Conservation (phyloP, 2,113 vertebrate genomes). For the Scortum barcoo region DNA sequence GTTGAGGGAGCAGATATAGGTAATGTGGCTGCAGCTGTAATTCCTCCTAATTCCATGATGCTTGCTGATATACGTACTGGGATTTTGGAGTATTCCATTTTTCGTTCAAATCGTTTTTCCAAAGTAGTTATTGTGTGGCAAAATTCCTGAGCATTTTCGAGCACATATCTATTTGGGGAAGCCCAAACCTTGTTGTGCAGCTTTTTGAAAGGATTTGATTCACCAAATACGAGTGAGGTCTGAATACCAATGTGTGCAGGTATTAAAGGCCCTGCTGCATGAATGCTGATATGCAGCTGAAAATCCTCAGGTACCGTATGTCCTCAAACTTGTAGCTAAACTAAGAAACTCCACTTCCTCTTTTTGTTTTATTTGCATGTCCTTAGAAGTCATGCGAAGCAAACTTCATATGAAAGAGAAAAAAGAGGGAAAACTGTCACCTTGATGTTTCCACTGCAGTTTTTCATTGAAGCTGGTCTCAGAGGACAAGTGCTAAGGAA, state of each 20-base stretch:
- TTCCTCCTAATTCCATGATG: conserved; percentile 1
- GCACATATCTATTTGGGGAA: conserved; percentile 13
- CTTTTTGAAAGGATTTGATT: conserved; percentile 24
- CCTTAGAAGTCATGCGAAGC: conserved; percentile 64
- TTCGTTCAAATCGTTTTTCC: neutral
- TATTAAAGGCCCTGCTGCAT: conserved; percentile 44
- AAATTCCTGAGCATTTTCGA: neutral
- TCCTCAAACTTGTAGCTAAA: conserved; percentile 38
- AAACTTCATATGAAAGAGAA: conserved; percentile 62
- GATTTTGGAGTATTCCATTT: conserved; percentile 3
- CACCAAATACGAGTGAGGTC: conserved; percentile 10
- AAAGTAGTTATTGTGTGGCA: conserved; percentile 15
- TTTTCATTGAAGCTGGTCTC: conserved; percentile 78
- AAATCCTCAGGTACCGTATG: conserved; percentile 25
- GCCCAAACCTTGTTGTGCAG: conserved; percentile 4
- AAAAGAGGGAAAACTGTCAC: conserved; percentile 61
- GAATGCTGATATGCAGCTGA: conserved; percentile 21
- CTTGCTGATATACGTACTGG: neutral
- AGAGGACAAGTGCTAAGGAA: conserved; percentile 79
- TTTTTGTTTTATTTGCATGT: conserved; percentile 61
- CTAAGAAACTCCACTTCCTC: conserved; percentile 27
- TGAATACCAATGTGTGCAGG: conserved; percentile 29
- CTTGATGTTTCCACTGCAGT: conserved; percentile 78
- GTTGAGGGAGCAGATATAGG: neutral
- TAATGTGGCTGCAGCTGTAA: neutral